These are phyloP conservation scores for Gadus macrocephalus DNA, from an alignment of 2,113 vertebrate species.

Conservation along the genomic window DNA sequence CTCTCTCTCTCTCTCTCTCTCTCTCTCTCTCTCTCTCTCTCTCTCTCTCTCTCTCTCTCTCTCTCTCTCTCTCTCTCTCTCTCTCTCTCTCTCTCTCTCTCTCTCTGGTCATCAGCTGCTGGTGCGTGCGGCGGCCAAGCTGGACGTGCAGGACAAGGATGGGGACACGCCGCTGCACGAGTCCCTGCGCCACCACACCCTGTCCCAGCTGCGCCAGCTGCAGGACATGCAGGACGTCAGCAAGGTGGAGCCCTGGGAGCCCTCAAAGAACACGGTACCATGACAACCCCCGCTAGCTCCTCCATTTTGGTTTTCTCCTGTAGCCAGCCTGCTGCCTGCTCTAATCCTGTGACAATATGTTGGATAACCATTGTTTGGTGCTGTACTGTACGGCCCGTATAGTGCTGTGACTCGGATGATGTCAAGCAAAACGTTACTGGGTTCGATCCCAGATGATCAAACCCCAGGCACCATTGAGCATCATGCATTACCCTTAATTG, in stretches of 20 bases:
- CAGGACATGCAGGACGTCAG: slow-evolving; percentile 99
- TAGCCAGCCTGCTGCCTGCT: too few relatives aligned
- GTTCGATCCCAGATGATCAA: too few relatives aligned
- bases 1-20: not conserved
- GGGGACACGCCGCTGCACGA: slow-evolving; percentile 97
- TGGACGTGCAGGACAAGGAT: slow-evolving; percentile 98
- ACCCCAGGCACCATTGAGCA: too few relatives aligned
- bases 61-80: too few relatives aligned
- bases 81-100: not conserved
- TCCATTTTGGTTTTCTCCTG: too few relatives aligned
- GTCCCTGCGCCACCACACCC: slow-evolving; percentile 94
- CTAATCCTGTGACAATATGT: too few relatives aligned
- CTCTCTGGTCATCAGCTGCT: slow-evolving; percentile 76
- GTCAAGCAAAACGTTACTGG: too few relatives aligned
- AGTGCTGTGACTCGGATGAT: too few relatives aligned
- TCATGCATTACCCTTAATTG: too few relatives aligned
- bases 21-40: not conserved
- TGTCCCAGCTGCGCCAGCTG: slow-evolving; percentile 95
- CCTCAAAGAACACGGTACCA: slow-evolving; percentile 96
- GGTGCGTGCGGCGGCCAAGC: slow-evolving; percentile 94
- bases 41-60: slow-evolving; percentile 2
- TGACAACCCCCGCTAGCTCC: too few relatives aligned
- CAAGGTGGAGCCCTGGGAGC: slow-evolving; percentile 98
- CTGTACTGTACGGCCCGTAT: too few relatives aligned
- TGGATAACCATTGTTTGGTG: too few relatives aligned